Evolutionary conservation across 2,888 invertebrate species (phyloP), one percentile per base, ranked within the genome.

Genomic region (Tinea trinotella): DNA sequence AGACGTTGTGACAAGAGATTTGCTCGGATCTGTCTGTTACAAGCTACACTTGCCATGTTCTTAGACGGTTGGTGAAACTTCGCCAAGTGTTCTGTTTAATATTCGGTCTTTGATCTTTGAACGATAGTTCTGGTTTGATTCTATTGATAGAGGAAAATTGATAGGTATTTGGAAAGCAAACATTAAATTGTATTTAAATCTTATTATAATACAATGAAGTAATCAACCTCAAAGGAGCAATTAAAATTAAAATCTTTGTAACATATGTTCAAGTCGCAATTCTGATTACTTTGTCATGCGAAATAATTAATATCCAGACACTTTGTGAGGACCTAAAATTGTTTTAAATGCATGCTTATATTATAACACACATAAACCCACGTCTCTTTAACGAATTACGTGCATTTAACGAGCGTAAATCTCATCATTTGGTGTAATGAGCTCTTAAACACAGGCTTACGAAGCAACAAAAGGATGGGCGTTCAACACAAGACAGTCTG

Each of bases 351-450:
- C 48, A 48, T 48, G 48, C 48, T 48, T 48, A 48, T 48, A 17
- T n/a, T n/a, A 48, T 18, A 17, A 48, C 19, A 48, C 48, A 48
- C 48, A 12, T 48, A 48, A 48, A 48, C 19, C 20, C 48, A 20
- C 18, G 50, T 50, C 50, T 50, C 50, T 19, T 48, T 24, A 48
- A 24, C 50, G 50, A 50, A 50, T 50, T 50, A 50, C 50, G 50
- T 50, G 50, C 50, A 50, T 24, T 50, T 50, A 50, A 50, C 50
- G 50, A 50, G 50, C 40, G 71, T 71, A 72, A 77, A 74, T 71
- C 74, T 65, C 67, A 68, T 69, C 69, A 66, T 74, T 72, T 77
- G 73, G 77, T 75, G 74, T 79, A 82, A 83, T 78, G 81, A 79
- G 77, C 76, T 72, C 75, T 79, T 74, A 79, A 81, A 79, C 70